Conservation (phyloP, 1,140 invertebrate species). For the Idris sp. region DNA sequence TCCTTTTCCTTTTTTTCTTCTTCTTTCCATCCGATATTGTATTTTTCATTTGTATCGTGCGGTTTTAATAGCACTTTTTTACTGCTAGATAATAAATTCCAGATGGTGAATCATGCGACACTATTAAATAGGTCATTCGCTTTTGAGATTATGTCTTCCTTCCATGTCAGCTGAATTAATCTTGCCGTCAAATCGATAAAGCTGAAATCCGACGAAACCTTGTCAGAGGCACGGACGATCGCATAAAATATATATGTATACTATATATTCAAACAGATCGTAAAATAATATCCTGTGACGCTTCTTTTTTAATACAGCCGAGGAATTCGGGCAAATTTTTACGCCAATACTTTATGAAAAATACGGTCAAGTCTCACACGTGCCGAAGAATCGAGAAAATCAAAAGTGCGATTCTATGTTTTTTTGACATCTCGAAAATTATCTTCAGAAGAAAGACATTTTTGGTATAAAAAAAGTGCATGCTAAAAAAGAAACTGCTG, state of each 20-base stretch:
- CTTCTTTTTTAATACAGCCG: constrained; percentile 21
- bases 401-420: no score
- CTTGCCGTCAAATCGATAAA: constrained; percentile 42
- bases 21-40: no score
- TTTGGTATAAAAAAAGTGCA: no score
- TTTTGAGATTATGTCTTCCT: constrained; percentile 48
- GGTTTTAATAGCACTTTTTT: constrained; percentile 46
- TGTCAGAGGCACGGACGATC: constrained; percentile 48
- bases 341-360: constrained; percentile 20
- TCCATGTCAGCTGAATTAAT: constrained; percentile 52
- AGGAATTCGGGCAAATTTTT: constrained; percentile 40
- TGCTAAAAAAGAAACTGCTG: no score
- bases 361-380: constrained; percentile 24
- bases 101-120: constrained; percentile 58
- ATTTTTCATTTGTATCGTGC: no score
- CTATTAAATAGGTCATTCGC: constrained; percentile 55
- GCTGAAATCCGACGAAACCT: constrained; percentile 44
- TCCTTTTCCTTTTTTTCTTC: no score
- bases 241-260: constrained; percentile 40
- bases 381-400: constrained; percentile 33
- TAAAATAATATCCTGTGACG: constrained; percentile 55
- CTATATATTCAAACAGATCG: constrained; percentile 44
- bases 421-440: no score
- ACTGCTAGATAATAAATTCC: constrained; percentile 52
- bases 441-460: no score